Evolutionary conservation across 2,888 invertebrate genomes (phyloP), one percentile per base, ranked within the genome.

Genomic region (Dysmachus trigonus): DNA sequence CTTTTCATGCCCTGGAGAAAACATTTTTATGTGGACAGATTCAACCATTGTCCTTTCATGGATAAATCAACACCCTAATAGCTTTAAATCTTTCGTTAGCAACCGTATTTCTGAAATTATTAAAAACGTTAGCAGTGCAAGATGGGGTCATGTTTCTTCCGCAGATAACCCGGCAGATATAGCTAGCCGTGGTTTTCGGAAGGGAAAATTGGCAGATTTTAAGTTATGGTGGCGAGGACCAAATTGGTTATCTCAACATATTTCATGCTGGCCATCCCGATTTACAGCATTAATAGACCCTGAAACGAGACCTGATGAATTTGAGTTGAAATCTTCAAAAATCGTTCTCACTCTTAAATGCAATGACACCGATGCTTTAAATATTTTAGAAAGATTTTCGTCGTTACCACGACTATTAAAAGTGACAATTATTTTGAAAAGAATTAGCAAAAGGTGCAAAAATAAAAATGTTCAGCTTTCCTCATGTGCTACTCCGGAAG

Each of bases 211-310:
- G 0, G 35, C 22, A 1, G 33, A 81, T 0, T 31, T n/a, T 0
- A 13, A 81, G 10, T 35, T 51, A 1, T 81, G 81, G 81, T 81
- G 81, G 81, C 51, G 1, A 13, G 81, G 81, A 1, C 81, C 81
- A 1, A 2, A 31, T 1, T 81, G 51, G 81, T 10, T 81, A 0
- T 27, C 31, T 1, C 15, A 53, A 81, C 27, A 2, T 7, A 1
- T 2, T 0, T 81, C 53, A 31, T 30, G 2, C 3, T 53, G 53
- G 51, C 81, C 53, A 47, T 30, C 81, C 6, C 81, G 81, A 15
- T 30, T 81, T 15, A 33, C 15, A 5, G 2, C 8, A 1, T 22
- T 35, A 1, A 15, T n/a, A 22, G 51, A 51, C 3, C 30, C 31
- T 31, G 53, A 81, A 81, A n/a, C 18, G 0, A 35, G 15, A 4